Base-by-base conservation (phyloP, 1,140 invertebrate species). In the Hesperophylax magnus region DNA sequence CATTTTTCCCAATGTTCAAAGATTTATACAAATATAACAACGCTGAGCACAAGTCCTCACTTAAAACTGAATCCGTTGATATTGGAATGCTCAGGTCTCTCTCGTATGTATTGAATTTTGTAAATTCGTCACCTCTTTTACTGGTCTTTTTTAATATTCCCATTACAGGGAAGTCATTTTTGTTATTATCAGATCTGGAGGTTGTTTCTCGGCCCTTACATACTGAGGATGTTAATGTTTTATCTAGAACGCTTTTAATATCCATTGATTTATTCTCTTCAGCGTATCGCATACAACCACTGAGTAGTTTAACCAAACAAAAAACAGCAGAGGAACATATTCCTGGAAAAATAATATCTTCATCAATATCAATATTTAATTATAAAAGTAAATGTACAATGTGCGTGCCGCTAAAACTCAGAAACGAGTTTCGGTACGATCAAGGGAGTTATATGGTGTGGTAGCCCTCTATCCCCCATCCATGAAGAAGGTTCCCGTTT, bases 301-400 rank as follows among this genome's bases (percentile, higher is more conserved):
- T 81, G 8, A 83, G 27, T 2, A 83, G 22, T 61, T 76, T 81
- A 39, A 81, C 79, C 22, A 84, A 61, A 60, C 80, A 81, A 56
- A 76, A 84, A 0, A 81, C 27, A 52, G 80, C 61, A 52, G 82
- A 63, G 17, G 65, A 54, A 79, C 52, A 31, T 17, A 81, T 61
- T 77, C 74, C 82, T 83, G 60, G 22, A 78, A 81, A 52, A 24
- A 53, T n/a, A n/a, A n/a, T n/a, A n/a, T n/a, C n/a, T n/a, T n/a
- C n/a, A n/a, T n/a, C n/a, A n/a, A n/a, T n/a, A n/a, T n/a, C n/a
- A n/a, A n/a, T n/a, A n/a, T n/a, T n/a, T n/a, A n/a, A n/a, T n/a
- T n/a, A n/a, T n/a, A n/a, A n/a, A n/a, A n/a, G n/a, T n/a, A n/a
- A n/a, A n/a, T n/a, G n/a, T n/a, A n/a, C n/a, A n/a, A n/a, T n/a